Conservation (phyloP, 2,113 vertebrate species). For the Xerus inauris region DNA sequence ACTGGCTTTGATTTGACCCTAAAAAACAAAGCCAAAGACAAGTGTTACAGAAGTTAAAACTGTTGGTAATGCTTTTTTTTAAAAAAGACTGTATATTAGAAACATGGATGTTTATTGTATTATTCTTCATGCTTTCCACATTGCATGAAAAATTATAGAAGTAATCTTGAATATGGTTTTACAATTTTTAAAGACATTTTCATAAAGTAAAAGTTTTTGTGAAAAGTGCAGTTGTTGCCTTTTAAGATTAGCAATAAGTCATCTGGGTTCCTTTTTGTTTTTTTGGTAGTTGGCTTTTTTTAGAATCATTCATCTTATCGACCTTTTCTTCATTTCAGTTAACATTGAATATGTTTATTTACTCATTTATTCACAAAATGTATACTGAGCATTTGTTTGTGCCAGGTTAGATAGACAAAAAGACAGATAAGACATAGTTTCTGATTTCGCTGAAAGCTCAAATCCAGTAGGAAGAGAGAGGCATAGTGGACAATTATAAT, state of each 20-base stretch:
- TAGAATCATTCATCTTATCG: constrained; percentile 1
- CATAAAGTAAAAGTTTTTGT: constrained; percentile 39
- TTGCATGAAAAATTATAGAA: not conserved
- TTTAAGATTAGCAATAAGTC: constrained; percentile 43
- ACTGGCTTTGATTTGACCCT: constrained; percentile 22
- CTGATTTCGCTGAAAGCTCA: constrained; percentile 3
- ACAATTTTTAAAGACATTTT: constrained; percentile 49
- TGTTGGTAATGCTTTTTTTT: constrained; percentile 32
- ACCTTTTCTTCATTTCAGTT: constrained; percentile 1
- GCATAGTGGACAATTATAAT: not conserved
- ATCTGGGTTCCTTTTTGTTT: not conserved
- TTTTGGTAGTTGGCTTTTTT: not conserved
- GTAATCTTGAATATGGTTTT: not conserved
- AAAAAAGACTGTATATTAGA: not conserved
- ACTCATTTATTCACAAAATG: constrained; percentile 44
- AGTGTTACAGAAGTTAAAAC: not conserved
- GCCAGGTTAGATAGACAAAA: not conserved
- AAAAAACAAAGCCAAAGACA: constrained; percentile 48
- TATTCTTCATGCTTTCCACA: constrained; percentile 10
- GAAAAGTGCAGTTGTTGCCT: not conserved
- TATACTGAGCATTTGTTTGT: constrained; percentile 35
- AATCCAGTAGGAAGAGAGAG: constrained; percentile 32
- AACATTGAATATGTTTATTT: not conserved
- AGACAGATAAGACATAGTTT: not conserved
- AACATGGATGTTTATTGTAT: constrained; percentile 1